phyloP scores from a whole-genome alignment of 2,113 vertebrate species.

The Aplodontia rufa region DNA sequence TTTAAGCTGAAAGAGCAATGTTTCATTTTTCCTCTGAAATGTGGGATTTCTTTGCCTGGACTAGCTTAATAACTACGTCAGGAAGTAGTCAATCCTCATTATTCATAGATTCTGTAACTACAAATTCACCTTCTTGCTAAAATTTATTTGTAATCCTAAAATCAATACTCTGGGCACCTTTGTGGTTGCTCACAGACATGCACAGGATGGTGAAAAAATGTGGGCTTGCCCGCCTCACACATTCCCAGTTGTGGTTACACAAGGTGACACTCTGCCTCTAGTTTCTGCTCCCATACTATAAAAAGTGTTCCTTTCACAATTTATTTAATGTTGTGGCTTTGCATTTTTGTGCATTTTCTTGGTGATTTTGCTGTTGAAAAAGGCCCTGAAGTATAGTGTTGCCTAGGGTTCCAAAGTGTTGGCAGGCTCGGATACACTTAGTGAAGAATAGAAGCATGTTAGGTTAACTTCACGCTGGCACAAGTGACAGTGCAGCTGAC shows the following conservation, averaged over 20 bases:
- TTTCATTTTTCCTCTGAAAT: conserved; percentile 3
- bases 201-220: background rate
- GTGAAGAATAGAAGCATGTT: background rate
- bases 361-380: background rate
- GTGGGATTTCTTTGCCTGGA: background rate
- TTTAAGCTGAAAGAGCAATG: background rate
- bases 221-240: background rate
- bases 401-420: background rate
- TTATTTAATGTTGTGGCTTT: background rate
- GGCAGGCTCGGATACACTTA: background rate
- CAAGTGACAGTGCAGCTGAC: background rate
- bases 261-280: background rate
- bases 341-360: background rate
- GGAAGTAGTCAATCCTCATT: background rate
- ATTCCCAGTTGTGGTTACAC: background rate
- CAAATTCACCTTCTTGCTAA: background rate
- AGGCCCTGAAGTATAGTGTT: background rate
- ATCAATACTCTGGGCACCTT: background rate
- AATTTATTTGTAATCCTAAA: background rate
- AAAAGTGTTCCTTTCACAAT: background rate
- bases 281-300: background rate
- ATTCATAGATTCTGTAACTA: background rate
- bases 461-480: background rate
- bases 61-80: background rate
- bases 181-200: background rate